phyloP scores from a whole-genome alignment of 2,113 vertebrate genomes.

The Crotophaga sulcirostris region DNA sequence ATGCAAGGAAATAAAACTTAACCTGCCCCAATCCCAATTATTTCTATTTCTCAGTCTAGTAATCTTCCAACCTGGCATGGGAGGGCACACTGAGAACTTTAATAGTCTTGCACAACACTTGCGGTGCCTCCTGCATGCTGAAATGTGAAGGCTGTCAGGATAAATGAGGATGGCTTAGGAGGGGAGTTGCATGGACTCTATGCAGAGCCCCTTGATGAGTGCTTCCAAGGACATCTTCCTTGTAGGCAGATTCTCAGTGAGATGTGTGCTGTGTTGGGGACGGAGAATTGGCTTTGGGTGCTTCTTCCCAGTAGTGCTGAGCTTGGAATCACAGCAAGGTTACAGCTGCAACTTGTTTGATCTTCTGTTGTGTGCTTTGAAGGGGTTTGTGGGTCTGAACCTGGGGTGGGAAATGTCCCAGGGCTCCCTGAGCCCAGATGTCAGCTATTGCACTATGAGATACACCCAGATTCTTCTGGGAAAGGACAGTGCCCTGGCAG shows the following conservation, averaged over 20 bases:
- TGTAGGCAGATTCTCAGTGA: too few relatives aligned
- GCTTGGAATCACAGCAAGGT: background rate
- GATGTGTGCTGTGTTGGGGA: background rate
- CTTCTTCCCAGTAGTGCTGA: too few relatives aligned
- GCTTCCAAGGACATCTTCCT: background rate
- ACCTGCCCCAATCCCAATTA: background rate
- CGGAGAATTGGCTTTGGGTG: background rate
- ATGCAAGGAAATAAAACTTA: background rate
- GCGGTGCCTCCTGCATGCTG: background rate
- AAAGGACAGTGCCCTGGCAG: background rate
- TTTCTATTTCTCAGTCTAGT: background rate
- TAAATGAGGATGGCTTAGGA: background rate
- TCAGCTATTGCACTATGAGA: background rate
- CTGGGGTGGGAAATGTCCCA: background rate
- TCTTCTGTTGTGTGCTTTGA: fast-evolving
- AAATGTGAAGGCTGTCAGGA: background rate
- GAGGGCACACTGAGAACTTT: background rate
- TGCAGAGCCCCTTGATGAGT: too few relatives aligned
- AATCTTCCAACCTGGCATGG: background rate
- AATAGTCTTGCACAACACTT: background rate
- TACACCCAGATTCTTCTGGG: background rate
- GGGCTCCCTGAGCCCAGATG: too few relatives aligned
- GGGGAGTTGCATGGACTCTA: fast-evolving
- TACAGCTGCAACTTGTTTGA: background rate
- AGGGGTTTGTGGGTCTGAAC: background rate